phyloP scores from a whole-genome alignment of 1,140 invertebrate genomes.

The Coptotermes formosanus region DNA sequence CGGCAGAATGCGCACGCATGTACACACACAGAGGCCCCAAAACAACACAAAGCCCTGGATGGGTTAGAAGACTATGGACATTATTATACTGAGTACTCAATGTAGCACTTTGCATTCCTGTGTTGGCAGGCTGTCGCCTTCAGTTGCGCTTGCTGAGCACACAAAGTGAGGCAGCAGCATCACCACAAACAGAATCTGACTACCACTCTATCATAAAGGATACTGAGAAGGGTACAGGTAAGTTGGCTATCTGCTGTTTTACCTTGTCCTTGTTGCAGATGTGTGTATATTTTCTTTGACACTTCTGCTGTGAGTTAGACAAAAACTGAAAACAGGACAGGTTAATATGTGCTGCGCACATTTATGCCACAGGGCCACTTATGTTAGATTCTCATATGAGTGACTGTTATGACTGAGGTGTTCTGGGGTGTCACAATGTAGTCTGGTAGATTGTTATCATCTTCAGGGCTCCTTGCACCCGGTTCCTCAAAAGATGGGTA shows the following conservation, averaged over 20 bases:
- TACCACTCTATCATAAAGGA: conserved; percentile 46
- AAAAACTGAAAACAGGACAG: neutral
- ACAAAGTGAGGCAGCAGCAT: neutral
- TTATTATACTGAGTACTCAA: too few species aligned
- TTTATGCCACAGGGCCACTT: neutral
- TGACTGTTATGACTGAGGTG: too few species aligned
- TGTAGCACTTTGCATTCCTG: neutral
- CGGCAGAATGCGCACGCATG: too few species aligned
- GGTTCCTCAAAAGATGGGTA: too few species aligned
- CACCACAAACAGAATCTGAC: conserved; percentile 32
- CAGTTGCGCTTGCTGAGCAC: conserved; percentile 29
- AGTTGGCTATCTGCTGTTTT: neutral
- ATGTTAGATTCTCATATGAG: neutral
- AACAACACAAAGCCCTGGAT: too few species aligned
- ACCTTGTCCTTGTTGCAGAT: too few species aligned
- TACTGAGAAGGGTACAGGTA: conserved; percentile 42
- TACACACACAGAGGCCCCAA: too few species aligned
- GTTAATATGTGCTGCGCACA: neutral
- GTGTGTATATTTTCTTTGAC: too few species aligned
- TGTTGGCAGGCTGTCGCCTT: neutral
- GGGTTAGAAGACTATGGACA: too few species aligned
- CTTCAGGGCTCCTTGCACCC: too few species aligned
- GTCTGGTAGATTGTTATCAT: too few species aligned
- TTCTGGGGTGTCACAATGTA: too few species aligned
- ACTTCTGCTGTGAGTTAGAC: neutral